Conservation (phyloP, 2,888 invertebrate species). For the Drymonia ruficornis region DNA sequence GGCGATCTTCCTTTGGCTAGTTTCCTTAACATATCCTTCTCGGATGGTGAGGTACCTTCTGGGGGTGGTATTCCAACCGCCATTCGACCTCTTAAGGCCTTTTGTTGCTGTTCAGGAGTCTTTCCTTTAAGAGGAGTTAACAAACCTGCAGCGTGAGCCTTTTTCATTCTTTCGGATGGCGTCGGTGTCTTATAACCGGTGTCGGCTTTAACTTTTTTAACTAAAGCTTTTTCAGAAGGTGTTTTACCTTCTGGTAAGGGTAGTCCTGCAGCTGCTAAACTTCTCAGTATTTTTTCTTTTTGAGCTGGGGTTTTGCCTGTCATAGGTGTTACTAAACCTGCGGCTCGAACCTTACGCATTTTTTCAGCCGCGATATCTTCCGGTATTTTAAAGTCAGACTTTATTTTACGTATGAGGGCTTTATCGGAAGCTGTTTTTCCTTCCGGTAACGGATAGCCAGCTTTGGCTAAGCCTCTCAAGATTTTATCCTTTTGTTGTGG, state of each 20-base stretch:
- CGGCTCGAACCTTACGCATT: constrained; percentile 15
- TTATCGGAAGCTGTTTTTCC: constrained; percentile 40
- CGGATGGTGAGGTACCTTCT: constrained; percentile 40
- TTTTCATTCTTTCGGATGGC: constrained; percentile 29
- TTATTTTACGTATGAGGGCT: constrained; percentile 20
- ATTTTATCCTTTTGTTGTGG: constrained; percentile 7
- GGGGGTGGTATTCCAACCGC: constrained; percentile 27
- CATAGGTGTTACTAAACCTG: constrained; percentile 40
- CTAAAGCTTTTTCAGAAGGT: constrained; percentile 34
- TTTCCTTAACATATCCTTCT: constrained; percentile 27
- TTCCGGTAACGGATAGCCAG: constrained; percentile 5
- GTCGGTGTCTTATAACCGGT: constrained; percentile 39
- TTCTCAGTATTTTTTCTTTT: constrained; percentile 47
- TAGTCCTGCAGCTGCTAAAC: constrained; percentile 32
- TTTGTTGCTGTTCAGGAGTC: constrained; percentile 36
- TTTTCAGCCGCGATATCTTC: constrained; percentile 21
- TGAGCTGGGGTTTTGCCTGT: constrained; percentile 43
- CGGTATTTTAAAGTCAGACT: constrained; percentile 27
- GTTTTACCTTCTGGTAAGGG: constrained; percentile 40
- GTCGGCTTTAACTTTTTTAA: constrained; percentile 30
- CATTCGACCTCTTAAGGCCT: constrained; percentile 29
- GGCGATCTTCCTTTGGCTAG: constrained; percentile 14
- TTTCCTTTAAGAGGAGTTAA: constrained; percentile 41
- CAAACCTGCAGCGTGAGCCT: constrained; percentile 35
- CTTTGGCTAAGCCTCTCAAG: constrained; percentile 1